These are phyloP conservation scores for Plutella xylostella DNA, from an alignment of 2,888 invertebrate species.

Conservation along the genomic window DNA sequence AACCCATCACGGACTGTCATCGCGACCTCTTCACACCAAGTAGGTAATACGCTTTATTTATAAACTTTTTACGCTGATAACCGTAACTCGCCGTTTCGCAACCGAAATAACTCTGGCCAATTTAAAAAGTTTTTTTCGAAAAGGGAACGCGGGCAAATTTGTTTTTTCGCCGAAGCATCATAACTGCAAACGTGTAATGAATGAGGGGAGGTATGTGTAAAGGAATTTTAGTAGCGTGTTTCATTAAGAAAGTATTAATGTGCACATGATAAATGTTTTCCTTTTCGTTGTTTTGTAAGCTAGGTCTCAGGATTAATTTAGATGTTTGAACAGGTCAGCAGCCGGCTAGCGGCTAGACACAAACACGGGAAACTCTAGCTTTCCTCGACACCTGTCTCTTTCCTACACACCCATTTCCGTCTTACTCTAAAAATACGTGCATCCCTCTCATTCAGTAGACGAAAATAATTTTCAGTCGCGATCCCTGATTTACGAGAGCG, in stretches of 20 bases:
- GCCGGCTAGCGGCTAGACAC: slow-evolving; percentile 24
- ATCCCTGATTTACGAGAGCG: background rate
- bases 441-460: slow-evolving; percentile 1
- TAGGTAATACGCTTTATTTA: slow-evolving; percentile 10
- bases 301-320: too few relatives aligned
- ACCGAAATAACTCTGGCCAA: slow-evolving; percentile 44
- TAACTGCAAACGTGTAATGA: too few relatives aligned
- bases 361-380: background rate
- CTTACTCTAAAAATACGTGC: background rate
- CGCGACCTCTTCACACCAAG: background rate
- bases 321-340: slow-evolving; percentile 41
- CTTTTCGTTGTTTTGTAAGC: too few relatives aligned
- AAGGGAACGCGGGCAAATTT: too few relatives aligned
- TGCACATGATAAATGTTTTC: too few relatives aligned
- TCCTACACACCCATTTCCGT: background rate
- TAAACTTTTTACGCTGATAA: slow-evolving; percentile 18
- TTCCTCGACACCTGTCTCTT: background rate
- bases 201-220: too few relatives aligned
- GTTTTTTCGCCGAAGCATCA: too few relatives aligned
- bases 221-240: too few relatives aligned
- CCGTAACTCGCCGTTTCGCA: slow-evolving; percentile 39
- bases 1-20: too few relatives aligned
- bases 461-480: slow-evolving; percentile 3
- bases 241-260: too few relatives aligned
- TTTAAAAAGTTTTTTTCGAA: too few relatives aligned